Conservation (phyloP, 2,113 vertebrate species). For the Austrofundulus limnaeus region DNA sequence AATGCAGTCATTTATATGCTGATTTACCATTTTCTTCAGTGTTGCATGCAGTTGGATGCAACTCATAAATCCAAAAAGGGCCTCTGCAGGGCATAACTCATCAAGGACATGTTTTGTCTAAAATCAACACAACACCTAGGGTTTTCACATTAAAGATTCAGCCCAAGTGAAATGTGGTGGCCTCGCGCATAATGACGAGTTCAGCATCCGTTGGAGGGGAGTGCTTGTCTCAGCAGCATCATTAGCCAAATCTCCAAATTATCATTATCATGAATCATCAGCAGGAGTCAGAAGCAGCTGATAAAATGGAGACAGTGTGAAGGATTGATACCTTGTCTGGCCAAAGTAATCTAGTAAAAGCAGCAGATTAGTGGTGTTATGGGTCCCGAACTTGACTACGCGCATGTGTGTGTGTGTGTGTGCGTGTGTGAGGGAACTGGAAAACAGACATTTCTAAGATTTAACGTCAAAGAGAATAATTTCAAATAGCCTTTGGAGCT, state of each 20-base stretch:
- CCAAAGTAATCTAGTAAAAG: slow-evolving; percentile 31
- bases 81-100: slow-evolving; percentile 57
- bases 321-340: slow-evolving; percentile 49
- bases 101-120: slow-evolving; percentile 63
- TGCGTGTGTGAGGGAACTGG: slow-evolving; percentile 23
- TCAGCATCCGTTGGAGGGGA: slow-evolving; percentile 45
- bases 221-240: slow-evolving; percentile 66
- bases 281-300: slow-evolving; percentile 18
- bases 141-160: slow-evolving; percentile 66
- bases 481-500: slow-evolving; percentile 13
- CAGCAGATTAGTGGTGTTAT: slow-evolving; percentile 27
- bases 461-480: slow-evolving; percentile 8
- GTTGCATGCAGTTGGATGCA: slow-evolving; percentile 48
- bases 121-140: slow-evolving; percentile 64
- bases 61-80: slow-evolving; percentile 62
- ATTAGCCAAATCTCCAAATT: slow-evolving; percentile 64
- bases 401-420: too few species aligned
- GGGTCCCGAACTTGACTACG: slow-evolving; percentile 17
- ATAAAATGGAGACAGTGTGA: slow-evolving; percentile 36
- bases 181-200: slow-evolving; percentile 55
- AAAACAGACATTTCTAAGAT: slow-evolving; percentile 16
- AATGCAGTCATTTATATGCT: slow-evolving; percentile 75
- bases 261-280: slow-evolving; percentile 59
- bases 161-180: slow-evolving; percentile 40
- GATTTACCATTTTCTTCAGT: slow-evolving; percentile 70